Percentiles rank a stretch among this genome's conserved stretches.
Evolutionary conservation across 2,797 vertebrate genomes (phyloP).

Genomic region (Jordanella pulchra): DNA sequence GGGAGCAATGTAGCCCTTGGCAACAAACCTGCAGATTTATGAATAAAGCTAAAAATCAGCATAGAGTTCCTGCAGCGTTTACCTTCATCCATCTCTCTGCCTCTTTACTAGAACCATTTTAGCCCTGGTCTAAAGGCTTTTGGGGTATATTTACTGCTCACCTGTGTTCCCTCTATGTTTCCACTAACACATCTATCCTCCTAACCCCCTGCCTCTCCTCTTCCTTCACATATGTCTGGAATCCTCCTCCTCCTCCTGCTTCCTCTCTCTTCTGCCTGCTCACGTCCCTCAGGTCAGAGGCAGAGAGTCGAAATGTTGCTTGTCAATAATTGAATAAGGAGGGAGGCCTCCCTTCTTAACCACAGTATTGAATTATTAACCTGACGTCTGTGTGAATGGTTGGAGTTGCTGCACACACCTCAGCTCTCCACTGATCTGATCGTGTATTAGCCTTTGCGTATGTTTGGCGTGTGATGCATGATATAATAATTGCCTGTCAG

Average conservation of each 20-base stretch:
- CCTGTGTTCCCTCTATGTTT: slow-evolving; percentile 11
- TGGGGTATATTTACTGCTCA: slow-evolving; percentile 19
- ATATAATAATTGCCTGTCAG: slow-evolving; percentile 69
- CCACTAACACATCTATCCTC: not conserved
- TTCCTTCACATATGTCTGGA: slow-evolving; percentile 26
- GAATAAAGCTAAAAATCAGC: slow-evolving; percentile 40
- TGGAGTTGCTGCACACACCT: not conserved
- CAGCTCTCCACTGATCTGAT: slow-evolving; percentile 15
- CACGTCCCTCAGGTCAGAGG: slow-evolving; percentile 62
- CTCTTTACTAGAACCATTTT: slow-evolving; percentile 28
- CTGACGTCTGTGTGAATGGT: slow-evolving; percentile 19
- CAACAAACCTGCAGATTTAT: slow-evolving; percentile 37
- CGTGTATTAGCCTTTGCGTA: slow-evolving; percentile 22
- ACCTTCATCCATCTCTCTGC: not conserved
- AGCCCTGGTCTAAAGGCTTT: slow-evolving; percentile 46
- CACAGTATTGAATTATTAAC: slow-evolving; percentile 75
- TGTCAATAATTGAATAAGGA: slow-evolving; percentile 81
- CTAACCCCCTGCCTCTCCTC: not conserved
- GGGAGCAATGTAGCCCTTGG: slow-evolving; percentile 34
- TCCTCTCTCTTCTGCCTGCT: slow-evolving; percentile 8
- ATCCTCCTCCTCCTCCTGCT: slow-evolving; percentile 13
- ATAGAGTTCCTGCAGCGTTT: slow-evolving; percentile 6
- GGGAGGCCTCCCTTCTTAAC: slow-evolving; percentile 67
- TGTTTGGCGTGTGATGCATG: slow-evolving; percentile 25
- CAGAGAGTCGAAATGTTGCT: slow-evolving; percentile 69